Evolutionary conservation across 2,113 vertebrate species (phyloP).

Genomic region (Cochlearius cochlearius): DNA sequence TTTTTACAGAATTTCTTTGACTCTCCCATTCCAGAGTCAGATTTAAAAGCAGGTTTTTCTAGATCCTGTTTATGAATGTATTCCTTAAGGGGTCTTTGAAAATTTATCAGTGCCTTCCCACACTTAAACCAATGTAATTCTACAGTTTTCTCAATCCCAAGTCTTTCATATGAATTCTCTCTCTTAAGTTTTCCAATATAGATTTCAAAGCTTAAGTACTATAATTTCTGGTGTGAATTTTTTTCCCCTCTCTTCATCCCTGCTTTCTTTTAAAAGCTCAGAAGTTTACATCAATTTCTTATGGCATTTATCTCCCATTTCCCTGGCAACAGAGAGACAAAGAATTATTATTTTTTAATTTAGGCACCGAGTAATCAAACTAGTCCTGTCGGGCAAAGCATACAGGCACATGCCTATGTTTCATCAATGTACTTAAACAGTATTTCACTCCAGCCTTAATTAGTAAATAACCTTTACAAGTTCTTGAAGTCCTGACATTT

Average conservation of each 20-base stretch:
- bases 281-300: slow-evolving; percentile 12
- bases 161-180: neutral
- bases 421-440: neutral
- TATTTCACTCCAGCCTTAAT: neutral
- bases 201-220: neutral
- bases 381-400: neutral
- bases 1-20: neutral
- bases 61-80: neutral
- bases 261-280: neutral
- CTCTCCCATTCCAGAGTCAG: neutral
- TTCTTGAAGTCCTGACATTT: slow-evolving; percentile 14
- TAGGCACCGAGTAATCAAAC: neutral
- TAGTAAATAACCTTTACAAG: slow-evolving; percentile 46
- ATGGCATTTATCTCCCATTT: slow-evolving; percentile 7
- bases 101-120: neutral
- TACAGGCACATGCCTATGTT: neutral
- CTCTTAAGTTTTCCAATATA: neutral
- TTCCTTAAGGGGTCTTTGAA: neutral
- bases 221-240: neutral
- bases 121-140: neutral
- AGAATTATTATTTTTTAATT: slow-evolving; percentile 20
- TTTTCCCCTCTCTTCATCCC: neutral
- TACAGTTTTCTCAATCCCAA: neutral
- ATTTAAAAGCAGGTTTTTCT: neutral
- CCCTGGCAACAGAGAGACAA: slow-evolving; percentile 26